A percentile compares a stretch with the other conserved stretches of the same genome.
Conservation (phyloP, 2,888 invertebrate species). For the Lysandra bellargus region DNA sequence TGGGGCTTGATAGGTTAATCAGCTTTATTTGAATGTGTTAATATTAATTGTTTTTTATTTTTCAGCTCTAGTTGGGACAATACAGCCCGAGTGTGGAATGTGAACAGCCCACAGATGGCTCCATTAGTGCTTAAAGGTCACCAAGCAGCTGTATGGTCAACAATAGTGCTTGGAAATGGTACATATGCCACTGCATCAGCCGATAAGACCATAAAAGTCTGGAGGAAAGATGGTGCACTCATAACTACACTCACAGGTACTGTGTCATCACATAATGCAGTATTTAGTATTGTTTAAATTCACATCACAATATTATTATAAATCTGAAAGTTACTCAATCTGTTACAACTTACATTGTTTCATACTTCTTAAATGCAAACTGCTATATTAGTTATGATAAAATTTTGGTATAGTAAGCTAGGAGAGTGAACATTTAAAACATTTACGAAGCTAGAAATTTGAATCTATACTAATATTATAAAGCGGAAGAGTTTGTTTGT, state of each 20-base stretch:
- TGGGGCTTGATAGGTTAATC: not conserved
- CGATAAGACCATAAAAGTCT: conserved; percentile 93
- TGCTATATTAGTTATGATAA: no score
- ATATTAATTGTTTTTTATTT: conserved; percentile 24
- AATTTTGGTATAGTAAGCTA: no score
- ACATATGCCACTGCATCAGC: conserved; percentile 93
- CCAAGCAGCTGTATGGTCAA: conserved; percentile 93
- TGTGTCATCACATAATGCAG: not conserved
- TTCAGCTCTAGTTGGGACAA: conserved; percentile 96
- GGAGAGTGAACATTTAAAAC: no score
- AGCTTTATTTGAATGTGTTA: not conserved
- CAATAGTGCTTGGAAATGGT: conserved; percentile 77
- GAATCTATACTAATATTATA: not conserved
- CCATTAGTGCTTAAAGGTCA: conserved; percentile 84
- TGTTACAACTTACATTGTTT: no score
- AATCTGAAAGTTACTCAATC: no score
- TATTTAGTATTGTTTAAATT: not conserved
- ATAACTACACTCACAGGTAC: conserved; percentile 84
- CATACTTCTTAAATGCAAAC: no score
- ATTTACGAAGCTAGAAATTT: no score
- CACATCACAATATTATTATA: no score
- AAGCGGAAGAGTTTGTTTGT: no score
- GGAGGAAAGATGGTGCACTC: conserved; percentile 86
- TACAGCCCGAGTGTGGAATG: conserved; percentile 91
- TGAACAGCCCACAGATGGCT: conserved; percentile 76